Base-by-base conservation (phyloP, 2,797 vertebrate species). In the Synanceia verrucosa region DNA sequence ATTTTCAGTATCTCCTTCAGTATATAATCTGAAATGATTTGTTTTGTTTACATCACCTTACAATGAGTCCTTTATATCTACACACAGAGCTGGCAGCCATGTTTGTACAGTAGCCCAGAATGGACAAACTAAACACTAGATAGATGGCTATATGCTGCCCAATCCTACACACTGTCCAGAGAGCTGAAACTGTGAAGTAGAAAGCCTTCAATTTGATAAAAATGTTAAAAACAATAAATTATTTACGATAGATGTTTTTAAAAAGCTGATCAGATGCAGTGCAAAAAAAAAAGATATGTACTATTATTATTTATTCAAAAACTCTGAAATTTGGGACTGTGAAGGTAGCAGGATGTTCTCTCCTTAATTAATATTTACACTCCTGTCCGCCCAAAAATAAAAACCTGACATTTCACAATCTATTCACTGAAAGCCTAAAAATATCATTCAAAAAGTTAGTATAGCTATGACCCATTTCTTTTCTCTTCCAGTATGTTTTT, bases 301-400 rank as follows among this genome's bases (percentile, higher is more conserved):
- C 48, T 71, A 18, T 61, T 77, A 58, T 53, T 61, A 43, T 18
- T 46, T 55, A n/a, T 60, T 43, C n/a, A 78, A 79, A 86, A 65
- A 37, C 63, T 71, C 48, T 73, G 73, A 52, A 68, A 39, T 53
- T 28, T 68, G 65, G 78, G 91, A 85, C 74, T 72, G 86, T 91
- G 92, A 94, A 92, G 92, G 93, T 92, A 93, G 91, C 92, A 91
- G 90, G 82, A 87, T 84, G 85, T 89, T 85, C 75, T 72, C 81
- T 83, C 70, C 77, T 84, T 58, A 67, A 74, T 86, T 75, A 74
- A 82, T 91, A 92, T 92, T 24, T 90, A 91, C 89, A 91, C 78
- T 78, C 73, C 73, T 70, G 43, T 84, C 66, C 36, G 52, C 76
- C 62, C 62, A 39, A 70, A 74, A 73, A 62, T 73, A 60, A 80